Evolutionary conservation across 92 coral and sea anemone genomes (phyloP).

Genomic region (Phymanthus crucifer): DNA sequence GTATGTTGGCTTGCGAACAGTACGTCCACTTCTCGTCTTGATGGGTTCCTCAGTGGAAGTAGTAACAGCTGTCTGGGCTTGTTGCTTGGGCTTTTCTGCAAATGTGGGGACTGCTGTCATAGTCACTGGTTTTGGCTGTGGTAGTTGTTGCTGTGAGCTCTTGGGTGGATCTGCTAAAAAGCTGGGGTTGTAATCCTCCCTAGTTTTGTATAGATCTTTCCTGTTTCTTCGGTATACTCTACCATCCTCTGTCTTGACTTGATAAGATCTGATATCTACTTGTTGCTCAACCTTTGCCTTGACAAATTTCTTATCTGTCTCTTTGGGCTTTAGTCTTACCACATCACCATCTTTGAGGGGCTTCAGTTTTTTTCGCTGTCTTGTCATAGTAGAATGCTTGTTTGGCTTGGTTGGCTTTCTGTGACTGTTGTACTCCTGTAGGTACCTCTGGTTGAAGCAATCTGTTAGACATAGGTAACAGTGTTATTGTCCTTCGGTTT

Average conservation of each 20-base stretch:
- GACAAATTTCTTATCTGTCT: neutral
- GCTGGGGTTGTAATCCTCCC: neutral
- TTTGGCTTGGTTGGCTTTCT: neutral
- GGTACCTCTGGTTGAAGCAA: neutral
- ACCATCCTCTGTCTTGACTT: neutral
- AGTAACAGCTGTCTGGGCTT: neutral
- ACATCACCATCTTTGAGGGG: neutral
- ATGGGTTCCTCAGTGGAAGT: neutral
- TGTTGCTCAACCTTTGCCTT: constrained; percentile 3
- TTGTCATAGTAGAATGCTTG: neutral
- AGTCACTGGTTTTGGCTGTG: neutral
- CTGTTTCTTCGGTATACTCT: neutral
- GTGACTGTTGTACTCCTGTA: neutral
- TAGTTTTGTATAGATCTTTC: neutral
- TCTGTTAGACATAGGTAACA: constrained; percentile 1
- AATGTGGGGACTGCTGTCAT: neutral
- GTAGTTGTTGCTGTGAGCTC: neutral
- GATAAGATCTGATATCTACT: neutral
- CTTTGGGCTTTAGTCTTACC: neutral
- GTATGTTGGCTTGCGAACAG: neutral
- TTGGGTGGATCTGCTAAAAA: neutral
- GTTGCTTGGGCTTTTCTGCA: neutral
- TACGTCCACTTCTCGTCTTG: neutral
- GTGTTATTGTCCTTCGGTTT: neutral
- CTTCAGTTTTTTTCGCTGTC: neutral